These are phyloP conservation scores for Coecobrya sp. DNA, from an alignment of 2,888 invertebrate genomes.

Conservation along the genomic window DNA sequence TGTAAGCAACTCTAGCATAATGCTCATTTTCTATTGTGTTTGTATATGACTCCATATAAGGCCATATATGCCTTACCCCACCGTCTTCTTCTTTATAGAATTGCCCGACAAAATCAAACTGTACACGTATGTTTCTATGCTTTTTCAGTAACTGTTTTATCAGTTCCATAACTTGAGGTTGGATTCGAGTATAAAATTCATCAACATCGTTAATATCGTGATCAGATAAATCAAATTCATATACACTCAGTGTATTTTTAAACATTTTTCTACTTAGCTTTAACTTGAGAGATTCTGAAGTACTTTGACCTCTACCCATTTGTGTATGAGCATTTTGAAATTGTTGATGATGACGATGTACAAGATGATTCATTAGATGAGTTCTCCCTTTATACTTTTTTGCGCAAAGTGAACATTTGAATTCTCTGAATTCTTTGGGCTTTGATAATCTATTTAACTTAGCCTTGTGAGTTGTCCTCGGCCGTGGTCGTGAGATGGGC, in stretches of 20 bases:
- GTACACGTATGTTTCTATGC: not conserved
- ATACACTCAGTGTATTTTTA: too few species aligned
- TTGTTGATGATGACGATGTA: too few species aligned
- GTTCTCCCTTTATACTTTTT: too few species aligned
- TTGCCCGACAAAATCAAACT: not conserved
- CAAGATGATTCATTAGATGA: too few species aligned
- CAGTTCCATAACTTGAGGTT: not conserved
- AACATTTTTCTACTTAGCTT: too few species aligned
- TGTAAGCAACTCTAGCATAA: not conserved
- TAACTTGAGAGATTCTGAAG: not conserved
- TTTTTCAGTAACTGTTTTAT: not conserved
- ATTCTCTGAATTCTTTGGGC: too few species aligned
- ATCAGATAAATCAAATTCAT: not conserved
- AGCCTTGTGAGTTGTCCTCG: too few species aligned
- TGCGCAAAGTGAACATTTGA: too few species aligned
- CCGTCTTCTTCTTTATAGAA: constrained; percentile 10
- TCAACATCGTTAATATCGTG: not conserved
- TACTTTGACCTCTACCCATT: not conserved
- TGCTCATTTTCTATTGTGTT: too few species aligned
- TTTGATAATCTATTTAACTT: too few species aligned
- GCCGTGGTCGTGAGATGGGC: too few species aligned
- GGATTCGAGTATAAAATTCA: not conserved
- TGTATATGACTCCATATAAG: not conserved
- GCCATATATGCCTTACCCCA: not conserved
- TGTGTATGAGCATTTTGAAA: too few species aligned